Conservation (phyloP, 2,888 invertebrate genomes). For the Lasioglossum malachurum region DNA sequence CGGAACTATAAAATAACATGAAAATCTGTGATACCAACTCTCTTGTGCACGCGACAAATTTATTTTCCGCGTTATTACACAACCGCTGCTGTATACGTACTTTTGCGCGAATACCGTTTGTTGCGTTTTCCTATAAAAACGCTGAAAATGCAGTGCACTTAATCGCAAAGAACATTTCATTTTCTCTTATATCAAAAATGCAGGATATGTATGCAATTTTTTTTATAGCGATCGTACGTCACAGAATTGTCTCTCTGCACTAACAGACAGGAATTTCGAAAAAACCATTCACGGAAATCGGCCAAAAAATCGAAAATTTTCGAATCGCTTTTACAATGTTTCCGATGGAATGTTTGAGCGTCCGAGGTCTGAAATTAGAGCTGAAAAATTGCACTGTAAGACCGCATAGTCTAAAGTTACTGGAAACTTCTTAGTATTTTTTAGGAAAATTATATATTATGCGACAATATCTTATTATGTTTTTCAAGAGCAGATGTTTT, state of each 20-base stretch:
- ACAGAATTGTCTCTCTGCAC: no score
- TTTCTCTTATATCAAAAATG: neutral
- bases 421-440: no score
- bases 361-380: no score
- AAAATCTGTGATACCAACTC: neutral
- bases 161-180: neutral
- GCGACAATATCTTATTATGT: no score
- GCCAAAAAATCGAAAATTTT: no score
- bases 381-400: no score
- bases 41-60: constrained; percentile 1
- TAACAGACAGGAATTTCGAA: no score
- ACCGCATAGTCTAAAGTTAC: no score
- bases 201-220: neutral
- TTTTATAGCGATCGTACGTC: neutral
- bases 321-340: neutral
- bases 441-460: no score
- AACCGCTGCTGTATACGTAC: neutral
- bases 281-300: no score
- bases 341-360: neutral
- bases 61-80: neutral
- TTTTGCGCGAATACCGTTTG: neutral
- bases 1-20: constrained; percentile 1
- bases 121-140: neutral
- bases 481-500: no score
- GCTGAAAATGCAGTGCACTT: neutral